Percentiles rank a stretch among this genome's conserved stretches.
These are phyloP conservation scores for Sigmodon hispidus DNA, from an alignment of 2,113 vertebrate genomes.

Conservation along the genomic window DNA sequence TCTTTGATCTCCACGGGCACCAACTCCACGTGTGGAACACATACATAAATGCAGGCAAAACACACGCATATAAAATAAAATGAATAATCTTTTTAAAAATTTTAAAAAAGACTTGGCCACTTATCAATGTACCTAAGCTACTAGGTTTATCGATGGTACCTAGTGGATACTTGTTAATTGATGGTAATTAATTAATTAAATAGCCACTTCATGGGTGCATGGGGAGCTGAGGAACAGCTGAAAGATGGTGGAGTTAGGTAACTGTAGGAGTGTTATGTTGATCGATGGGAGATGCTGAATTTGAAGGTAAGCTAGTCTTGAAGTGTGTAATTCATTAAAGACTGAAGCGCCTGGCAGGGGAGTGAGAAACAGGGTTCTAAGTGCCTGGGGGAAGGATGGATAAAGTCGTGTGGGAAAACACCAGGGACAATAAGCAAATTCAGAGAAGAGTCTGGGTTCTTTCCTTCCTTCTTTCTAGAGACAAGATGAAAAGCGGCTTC, in stretches of 20 bases:
- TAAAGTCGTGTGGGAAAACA: not conserved
- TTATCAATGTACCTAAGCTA: constrained; percentile 26
- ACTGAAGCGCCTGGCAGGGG: not conserved
- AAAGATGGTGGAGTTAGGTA: not conserved
- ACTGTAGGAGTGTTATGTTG: not conserved
- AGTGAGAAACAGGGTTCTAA: not conserved
- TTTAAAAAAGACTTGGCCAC: not conserved
- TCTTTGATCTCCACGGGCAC: not conserved
- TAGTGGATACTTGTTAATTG: not conserved
- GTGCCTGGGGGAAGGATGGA: not conserved
- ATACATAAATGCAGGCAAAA: not conserved
- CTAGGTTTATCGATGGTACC: not conserved
- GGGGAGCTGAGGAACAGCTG: not conserved
- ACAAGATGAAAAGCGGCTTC: constrained; percentile 47
- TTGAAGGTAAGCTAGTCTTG: not conserved
- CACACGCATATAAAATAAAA: not conserved
- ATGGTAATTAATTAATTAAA: not conserved
- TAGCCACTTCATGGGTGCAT: not conserved
- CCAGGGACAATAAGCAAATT: constrained; percentile 13
- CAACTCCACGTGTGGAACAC: not conserved
- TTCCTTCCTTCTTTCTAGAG: not conserved
- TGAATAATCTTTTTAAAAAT: not conserved
- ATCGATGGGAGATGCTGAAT: not conserved
- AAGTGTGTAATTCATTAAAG: not conserved
- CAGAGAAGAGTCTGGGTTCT: not conserved